Conservation (phyloP, 2,888 invertebrate species). For the Pseudeuparius sepicola region DNA sequence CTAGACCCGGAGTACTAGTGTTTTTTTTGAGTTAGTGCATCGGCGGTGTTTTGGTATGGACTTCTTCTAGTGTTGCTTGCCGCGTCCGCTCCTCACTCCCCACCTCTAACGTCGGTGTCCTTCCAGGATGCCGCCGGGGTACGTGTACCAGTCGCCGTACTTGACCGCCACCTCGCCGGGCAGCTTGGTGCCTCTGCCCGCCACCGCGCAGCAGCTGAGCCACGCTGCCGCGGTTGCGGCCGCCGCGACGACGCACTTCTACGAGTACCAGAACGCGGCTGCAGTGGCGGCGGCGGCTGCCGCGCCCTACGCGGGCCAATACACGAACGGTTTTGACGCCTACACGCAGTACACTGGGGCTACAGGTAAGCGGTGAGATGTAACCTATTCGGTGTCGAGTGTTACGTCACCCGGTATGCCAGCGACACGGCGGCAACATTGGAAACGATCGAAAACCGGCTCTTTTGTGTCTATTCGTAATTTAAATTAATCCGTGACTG, state of each 20-base stretch:
- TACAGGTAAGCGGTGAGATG: conserved; percentile 39
- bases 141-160: conserved; percentile 67
- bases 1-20: no score
- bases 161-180: conserved; percentile 53
- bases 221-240: conserved; percentile 71
- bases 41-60: conserved; percentile 31
- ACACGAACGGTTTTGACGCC: conserved; percentile 63
- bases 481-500: no score
- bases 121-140: conserved; percentile 63
- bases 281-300: conserved; percentile 56
- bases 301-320: conserved; percentile 61
- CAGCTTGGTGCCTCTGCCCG: conserved; percentile 57
- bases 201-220: conserved; percentile 56
- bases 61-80: conserved; percentile 38
- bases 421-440: no score
- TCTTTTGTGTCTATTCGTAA: no score
- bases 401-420: no score
- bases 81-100: conserved; percentile 25
- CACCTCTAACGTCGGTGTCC: no score
- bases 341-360: conserved; percentile 60
- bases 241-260: conserved; percentile 71
- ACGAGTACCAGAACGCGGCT: conserved; percentile 58
- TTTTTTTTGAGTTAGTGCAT: conserved; percentile 29
- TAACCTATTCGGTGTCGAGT: no score
- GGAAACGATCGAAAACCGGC: no score